Evolutionary conservation across 2,797 vertebrate genomes (phyloP).

Genomic region (Sarcoramphus papa): DNA sequence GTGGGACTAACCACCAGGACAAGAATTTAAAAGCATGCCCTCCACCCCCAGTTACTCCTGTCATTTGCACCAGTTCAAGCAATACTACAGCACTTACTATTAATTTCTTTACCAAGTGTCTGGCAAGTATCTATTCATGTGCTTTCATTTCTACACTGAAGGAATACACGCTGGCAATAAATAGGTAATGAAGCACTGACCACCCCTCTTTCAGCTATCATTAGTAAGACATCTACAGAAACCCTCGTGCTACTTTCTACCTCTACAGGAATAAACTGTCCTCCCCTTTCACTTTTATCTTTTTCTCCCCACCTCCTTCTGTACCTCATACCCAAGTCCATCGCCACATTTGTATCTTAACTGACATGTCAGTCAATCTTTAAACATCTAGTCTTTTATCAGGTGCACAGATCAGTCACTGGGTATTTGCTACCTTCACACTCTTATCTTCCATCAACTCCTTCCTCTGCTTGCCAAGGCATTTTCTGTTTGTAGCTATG

Average conservation of each 20-base stretch:
- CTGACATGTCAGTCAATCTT: neutral
- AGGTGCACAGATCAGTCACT: neutral
- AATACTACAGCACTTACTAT: neutral
- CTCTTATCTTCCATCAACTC: neutral
- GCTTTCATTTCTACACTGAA: neutral
- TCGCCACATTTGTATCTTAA: neutral
- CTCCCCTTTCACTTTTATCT: neutral
- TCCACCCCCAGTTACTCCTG: neutral
- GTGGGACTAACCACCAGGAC: neutral
- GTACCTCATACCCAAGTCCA: neutral
- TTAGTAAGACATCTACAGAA: neutral
- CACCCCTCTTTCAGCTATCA: neutral
- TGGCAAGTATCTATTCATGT: neutral
- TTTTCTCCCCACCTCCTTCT: neutral
- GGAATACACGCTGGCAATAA: neutral
- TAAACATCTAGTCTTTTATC: neutral
- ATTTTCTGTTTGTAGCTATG: neutral
- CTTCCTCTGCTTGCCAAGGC: neutral
- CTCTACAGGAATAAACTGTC: neutral
- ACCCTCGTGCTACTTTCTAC: neutral
- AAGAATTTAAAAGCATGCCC: neutral
- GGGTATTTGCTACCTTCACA: neutral
- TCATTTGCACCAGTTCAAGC: neutral
- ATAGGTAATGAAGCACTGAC: neutral
- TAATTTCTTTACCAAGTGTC: neutral